These are phyloP conservation scores for Galerucella calmariensis DNA, from an alignment of 2,888 invertebrate genomes.

Conservation along the genomic window DNA sequence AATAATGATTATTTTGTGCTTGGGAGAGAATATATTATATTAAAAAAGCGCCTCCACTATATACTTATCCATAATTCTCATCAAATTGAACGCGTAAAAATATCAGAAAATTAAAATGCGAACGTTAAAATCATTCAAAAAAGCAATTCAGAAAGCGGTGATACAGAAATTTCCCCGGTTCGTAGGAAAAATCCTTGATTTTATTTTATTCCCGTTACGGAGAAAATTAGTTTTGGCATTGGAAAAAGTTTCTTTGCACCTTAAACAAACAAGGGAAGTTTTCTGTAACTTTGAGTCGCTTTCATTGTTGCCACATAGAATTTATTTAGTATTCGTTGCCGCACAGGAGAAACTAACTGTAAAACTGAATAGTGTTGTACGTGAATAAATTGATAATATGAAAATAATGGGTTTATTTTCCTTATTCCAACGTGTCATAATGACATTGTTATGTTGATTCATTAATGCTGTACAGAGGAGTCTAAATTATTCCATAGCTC, in stretches of 20 bases:
- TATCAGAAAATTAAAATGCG: slow-evolving; percentile 45
- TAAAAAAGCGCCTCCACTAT: too few relatives aligned
- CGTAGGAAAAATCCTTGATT: slow-evolving; percentile 46
- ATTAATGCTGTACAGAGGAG: too few relatives aligned
- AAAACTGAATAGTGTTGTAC: background rate
- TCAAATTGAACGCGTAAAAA: slow-evolving; percentile 40
- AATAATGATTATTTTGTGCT: too few relatives aligned
- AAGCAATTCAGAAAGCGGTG: slow-evolving; percentile 33
- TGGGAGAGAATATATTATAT: too few relatives aligned
- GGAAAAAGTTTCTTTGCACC: slow-evolving; percentile 52
- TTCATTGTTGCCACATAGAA: slow-evolving; percentile 31
- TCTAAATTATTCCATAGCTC: too few relatives aligned
- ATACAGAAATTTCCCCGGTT: slow-evolving; percentile 46
- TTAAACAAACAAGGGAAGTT: slow-evolving; percentile 49
- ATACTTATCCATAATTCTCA: too few relatives aligned
- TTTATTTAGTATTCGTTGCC: slow-evolving; percentile 21
- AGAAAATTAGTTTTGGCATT: slow-evolving; percentile 50
- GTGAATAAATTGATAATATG: background rate
- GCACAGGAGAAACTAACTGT: background rate
- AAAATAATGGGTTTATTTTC: background rate
- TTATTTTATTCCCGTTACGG: slow-evolving; percentile 52
- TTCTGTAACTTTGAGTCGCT: slow-evolving; percentile 39
- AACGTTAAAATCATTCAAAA: slow-evolving; percentile 43
- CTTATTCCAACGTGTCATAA: too few relatives aligned
- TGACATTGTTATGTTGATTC: too few relatives aligned